phyloP scores from a whole-genome alignment of 2,797 vertebrate genomes.

The Falco rusticolus region DNA sequence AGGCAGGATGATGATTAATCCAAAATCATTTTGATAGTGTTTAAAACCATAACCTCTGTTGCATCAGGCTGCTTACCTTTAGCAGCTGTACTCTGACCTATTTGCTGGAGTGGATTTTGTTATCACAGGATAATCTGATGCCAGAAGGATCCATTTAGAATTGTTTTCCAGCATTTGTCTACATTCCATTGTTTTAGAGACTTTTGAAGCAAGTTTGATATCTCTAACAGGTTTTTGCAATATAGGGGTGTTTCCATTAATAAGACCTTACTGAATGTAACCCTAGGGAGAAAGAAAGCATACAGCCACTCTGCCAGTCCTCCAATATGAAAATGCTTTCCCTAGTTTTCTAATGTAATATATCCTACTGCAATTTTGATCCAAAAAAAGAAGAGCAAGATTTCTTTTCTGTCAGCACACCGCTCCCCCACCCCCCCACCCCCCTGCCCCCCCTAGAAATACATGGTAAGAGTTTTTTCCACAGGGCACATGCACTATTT shows the following conservation, averaged over 20 bases:
- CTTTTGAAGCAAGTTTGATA: neutral
- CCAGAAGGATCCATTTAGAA: neutral
- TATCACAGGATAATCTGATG: neutral
- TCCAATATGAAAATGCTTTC: neutral
- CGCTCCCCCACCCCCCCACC: neutral
- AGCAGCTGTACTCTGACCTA: constrained; percentile 2
- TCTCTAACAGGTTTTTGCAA: constrained; percentile 12
- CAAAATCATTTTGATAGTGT: neutral
- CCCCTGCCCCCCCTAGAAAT: neutral
- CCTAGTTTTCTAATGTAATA: neutral
- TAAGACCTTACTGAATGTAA: neutral
- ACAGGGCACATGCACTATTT: neutral
- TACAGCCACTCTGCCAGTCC: neutral
- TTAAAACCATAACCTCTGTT: neutral
- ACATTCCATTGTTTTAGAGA: neutral
- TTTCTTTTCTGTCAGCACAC: neutral
- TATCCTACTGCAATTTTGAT: neutral
- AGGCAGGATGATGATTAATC: constrained; percentile 56
- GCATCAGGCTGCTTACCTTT: neutral
- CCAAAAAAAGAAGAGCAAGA: neutral
- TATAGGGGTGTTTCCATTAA: neutral
- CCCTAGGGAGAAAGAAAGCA: neutral
- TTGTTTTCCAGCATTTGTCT: neutral
- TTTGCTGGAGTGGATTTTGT: constrained; percentile 28
- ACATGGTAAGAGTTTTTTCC: neutral